Base-by-base conservation (phyloP, 2,888 invertebrate genomes). In the Phytoseiulus persimilis region DNA sequence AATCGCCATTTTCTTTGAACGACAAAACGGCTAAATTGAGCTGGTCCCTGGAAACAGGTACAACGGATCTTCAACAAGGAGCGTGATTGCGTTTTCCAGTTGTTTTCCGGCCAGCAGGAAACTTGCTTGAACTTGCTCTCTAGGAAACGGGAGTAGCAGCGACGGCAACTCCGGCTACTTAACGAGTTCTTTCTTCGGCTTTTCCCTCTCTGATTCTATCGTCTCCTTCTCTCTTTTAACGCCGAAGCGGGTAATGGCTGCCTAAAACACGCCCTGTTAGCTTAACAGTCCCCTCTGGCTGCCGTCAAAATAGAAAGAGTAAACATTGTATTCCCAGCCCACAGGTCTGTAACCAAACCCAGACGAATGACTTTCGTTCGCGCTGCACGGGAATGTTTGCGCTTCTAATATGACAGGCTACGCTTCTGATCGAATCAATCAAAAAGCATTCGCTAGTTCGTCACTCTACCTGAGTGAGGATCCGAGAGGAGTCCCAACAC, bases 1-100 rank as follows among this genome's bases (percentile, higher is more conserved):
- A 92, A 90, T 93, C 93, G 9, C 94, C 94, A 23, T 91, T 91
- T 32, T 91, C 91, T 90, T 91, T 91, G 83, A 91, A 89, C 3
- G 90, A 91, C 18, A 91, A 83, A 31, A 91, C 91, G 0, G 90
- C 91, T 83, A 91, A 90, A 89, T 91, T 91, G 11, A 91, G 89
- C 89, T 90, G 90, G 83, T 91, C 91, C 84, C 91, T 91, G 83
- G n/a, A 89, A 90, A 18, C 28, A 90, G 33, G 45, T 31, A 87
- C 9, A 87, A 45, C 87, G 18, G 18, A 65, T 2, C 65, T 65
- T 28, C 65, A 65, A 28, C 65, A 65, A 65, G 65, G 28, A 28
- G 65, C 65, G 5, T 23, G 65, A 65, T 65, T 65, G 65, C 18
- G 18, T 65, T 65, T 65, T 23, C n/a, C n/a, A n/a, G n/a, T n/a